phyloP scores from a whole-genome alignment of 2,797 vertebrate genomes.

The Pseudochromis fuscus region DNA sequence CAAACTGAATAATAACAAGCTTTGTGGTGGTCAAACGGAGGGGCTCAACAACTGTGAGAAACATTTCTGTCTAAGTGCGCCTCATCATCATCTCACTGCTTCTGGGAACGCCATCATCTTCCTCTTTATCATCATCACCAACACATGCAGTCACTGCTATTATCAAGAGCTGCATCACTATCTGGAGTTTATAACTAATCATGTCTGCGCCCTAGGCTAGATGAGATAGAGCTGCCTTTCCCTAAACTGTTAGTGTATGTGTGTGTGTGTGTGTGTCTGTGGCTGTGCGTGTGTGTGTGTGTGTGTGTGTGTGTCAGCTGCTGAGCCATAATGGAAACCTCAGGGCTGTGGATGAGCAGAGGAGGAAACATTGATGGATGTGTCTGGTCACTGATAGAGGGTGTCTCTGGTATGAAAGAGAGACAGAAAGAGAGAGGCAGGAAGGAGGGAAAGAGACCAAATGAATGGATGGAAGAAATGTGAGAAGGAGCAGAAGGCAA shows the following conservation, averaged over 20 bases:
- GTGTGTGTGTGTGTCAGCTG: slow-evolving; percentile 27
- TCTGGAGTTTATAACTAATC: slow-evolving; percentile 67
- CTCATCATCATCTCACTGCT: slow-evolving; percentile 50
- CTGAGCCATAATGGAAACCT: slow-evolving; percentile 73
- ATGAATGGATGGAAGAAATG: slow-evolving; percentile 38
- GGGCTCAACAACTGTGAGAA: slow-evolving; percentile 9
- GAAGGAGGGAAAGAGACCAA: slow-evolving; percentile 15
- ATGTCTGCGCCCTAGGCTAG: slow-evolving; percentile 58
- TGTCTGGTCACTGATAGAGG: slow-evolving; percentile 71
- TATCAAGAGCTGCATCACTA: slow-evolving; percentile 52
- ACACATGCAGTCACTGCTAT: slow-evolving; percentile 22
- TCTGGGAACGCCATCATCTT: slow-evolving; percentile 28
- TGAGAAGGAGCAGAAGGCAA: slow-evolving; percentile 9
- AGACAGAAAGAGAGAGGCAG: slow-evolving; percentile 38
- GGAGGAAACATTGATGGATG: slow-evolving; percentile 70
- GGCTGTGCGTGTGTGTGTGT: slow-evolving; percentile 26
- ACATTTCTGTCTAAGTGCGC: slow-evolving; percentile 42
- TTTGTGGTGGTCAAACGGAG: slow-evolving; percentile 34
- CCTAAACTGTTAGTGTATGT: slow-evolving; percentile 40
- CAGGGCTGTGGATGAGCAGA: slow-evolving; percentile 64
- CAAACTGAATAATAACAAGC: slow-evolving; percentile 24
- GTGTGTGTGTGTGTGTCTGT: slow-evolving; percentile 25
- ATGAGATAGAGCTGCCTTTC: slow-evolving; percentile 57
- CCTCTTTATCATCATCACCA: slow-evolving; percentile 7
- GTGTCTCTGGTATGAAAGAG: slow-evolving; percentile 54